Percentiles rank a stretch among this genome's conserved stretches.
These are phyloP conservation scores for Hydra vulgaris DNA, from an alignment of 30 jellyfish, hydroid and myxozoan species.

Conservation along the genomic window DNA sequence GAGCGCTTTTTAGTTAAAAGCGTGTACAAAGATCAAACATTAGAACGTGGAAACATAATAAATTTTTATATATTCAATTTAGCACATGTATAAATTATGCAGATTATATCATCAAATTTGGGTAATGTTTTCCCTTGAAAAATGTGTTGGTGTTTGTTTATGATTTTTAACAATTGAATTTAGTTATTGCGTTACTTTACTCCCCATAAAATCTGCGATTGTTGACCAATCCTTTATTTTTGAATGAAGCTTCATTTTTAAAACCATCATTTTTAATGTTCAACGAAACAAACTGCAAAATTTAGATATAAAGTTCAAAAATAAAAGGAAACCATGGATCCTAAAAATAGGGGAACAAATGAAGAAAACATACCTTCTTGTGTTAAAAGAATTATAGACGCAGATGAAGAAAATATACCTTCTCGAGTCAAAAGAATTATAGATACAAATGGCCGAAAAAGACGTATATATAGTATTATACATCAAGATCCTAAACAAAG, in stretches of 20 bases:
- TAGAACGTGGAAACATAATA: background rate
- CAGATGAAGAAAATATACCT: background rate
- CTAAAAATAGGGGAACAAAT: background rate
- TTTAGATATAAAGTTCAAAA: background rate
- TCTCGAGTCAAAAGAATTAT: slow-evolving; percentile 15
- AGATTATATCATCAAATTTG: background rate
- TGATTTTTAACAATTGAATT: background rate
- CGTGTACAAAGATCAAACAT: background rate
- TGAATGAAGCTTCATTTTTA: too few species aligned
- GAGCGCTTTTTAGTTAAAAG: too few species aligned
- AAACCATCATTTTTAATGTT: background rate
- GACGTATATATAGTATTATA: slow-evolving; percentile 69
- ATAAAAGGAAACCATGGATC: background rate
- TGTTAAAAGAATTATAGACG: slow-evolving; percentile 4
- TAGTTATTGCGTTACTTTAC: background rate
- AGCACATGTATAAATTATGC: background rate
- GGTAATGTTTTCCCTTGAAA: background rate
- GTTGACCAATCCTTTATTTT: background rate
- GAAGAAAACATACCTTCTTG: background rate
- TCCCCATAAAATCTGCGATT: background rate
- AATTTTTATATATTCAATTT: background rate
- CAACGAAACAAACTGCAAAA: background rate
- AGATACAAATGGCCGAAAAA: slow-evolving; percentile 24
- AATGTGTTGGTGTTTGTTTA: background rate
- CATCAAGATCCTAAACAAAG: slow-evolving; percentile 82